A percentile compares a stretch with the other conserved stretches of the same genome.
Evolutionary conservation across 2,888 invertebrate genomes (phyloP).

Genomic region (Coenonympha glycerion): DNA sequence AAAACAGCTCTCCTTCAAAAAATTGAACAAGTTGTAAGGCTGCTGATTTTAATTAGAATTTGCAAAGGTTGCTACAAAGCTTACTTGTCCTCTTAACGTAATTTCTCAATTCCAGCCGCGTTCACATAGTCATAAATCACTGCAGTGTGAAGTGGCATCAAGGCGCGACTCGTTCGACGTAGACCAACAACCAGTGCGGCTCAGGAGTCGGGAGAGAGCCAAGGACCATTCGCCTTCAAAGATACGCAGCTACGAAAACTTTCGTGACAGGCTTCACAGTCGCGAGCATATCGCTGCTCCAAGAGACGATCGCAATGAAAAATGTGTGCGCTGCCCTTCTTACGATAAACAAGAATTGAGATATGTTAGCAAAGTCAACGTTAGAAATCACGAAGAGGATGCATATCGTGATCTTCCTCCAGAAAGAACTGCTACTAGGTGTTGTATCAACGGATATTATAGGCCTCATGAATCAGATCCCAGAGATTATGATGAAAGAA

Average conservation of each 20-base stretch:
- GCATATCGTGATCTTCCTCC: slow-evolving; percentile 42
- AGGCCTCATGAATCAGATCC: slow-evolving; percentile 31
- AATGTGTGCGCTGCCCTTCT: slow-evolving; percentile 39
- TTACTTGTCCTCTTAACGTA: background rate
- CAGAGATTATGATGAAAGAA: slow-evolving; percentile 40
- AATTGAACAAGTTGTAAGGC: slow-evolving; percentile 39
- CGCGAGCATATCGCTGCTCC: slow-evolving; percentile 34
- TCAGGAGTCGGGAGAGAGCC: slow-evolving; percentile 38
- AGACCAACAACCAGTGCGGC: slow-evolving; percentile 41
- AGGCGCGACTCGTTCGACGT: slow-evolving; percentile 37
- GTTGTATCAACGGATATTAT: slow-evolving; percentile 38
- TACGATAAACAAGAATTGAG: slow-evolving; percentile 40
- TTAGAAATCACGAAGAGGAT: slow-evolving; percentile 39
- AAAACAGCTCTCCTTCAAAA: slow-evolving; percentile 33
- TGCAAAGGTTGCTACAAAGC: background rate
- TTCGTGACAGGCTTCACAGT: slow-evolving; percentile 34
- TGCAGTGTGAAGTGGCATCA: slow-evolving; percentile 55
- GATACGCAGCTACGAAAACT: slow-evolving; percentile 52
- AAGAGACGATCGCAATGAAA: slow-evolving; percentile 31
- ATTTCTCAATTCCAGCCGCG: slow-evolving; percentile 41
- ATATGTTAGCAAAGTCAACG: slow-evolving; percentile 47
- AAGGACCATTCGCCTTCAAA: slow-evolving; percentile 41
- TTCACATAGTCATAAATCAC: slow-evolving; percentile 61
- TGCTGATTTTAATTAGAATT: background rate
- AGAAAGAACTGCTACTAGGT: slow-evolving; percentile 39